Evolutionary conservation across 2,888 invertebrate genomes (phyloP), one percentile per base, ranked within the genome.

Genomic region (Disparrhopalites patrizii): DNA sequence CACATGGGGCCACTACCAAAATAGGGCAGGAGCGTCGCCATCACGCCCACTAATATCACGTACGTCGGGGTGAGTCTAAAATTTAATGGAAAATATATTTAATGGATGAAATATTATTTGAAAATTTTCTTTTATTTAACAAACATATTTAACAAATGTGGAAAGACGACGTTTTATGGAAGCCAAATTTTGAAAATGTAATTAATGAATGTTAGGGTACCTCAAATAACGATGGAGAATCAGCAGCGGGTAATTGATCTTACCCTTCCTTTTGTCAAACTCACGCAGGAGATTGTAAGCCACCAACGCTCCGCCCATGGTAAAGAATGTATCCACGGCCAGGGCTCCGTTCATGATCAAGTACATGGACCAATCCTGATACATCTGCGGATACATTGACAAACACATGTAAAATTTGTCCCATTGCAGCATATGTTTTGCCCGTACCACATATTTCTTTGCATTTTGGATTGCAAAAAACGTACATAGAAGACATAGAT

Each of bases 251-350:
- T 83, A 81, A 73, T 84, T 83, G 43, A 86, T 81, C 5, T 83
- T 70, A 36, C 73, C 82, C 2, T 82, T 76, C 2, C 77, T 82
- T 40, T 79, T 78, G 56, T 80, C 81, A 23, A 75, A 47, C 15
- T 65, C 43, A 54, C 77, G 80, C 0, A 81, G 77, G 1, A 86
- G 69, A 18, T 79, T 79, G 28, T 81, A 82, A 0, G 82, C 80
- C 0, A 83, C 82, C 3, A 87, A 78, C 61, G 86, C 80, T 0
- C 86, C 86, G 52, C 86, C 85, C 1, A 86, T 73, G 15, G 85
- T 76, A 76, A 86, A 86, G 77, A 86, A 87, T 0, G 85, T 82
- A 73, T 87, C 87, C 36, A 87, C 86, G 47, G 86, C 82, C 0
- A 86, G 77, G 73, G 86, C 86, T 30, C 83, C 82, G 74, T 86